phyloP scores from a whole-genome alignment of 2,888 invertebrate genomes.

The Platerodrilus igneus region DNA sequence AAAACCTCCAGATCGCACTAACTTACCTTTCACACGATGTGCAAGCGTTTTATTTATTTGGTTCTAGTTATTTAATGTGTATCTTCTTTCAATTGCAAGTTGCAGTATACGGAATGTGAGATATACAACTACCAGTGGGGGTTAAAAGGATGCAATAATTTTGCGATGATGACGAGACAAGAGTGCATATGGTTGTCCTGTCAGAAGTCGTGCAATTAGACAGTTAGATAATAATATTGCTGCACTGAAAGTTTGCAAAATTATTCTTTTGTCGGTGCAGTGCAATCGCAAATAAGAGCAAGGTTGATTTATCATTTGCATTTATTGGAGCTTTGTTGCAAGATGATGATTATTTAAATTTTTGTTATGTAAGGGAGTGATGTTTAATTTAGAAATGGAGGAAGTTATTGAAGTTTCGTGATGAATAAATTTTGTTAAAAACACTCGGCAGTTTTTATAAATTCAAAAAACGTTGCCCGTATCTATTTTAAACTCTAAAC shows the following conservation, averaged over 20 bases:
- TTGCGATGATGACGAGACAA: no score
- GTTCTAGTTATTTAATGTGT: conserved; percentile 38
- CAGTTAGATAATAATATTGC: conserved; percentile 18
- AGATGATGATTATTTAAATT: no score
- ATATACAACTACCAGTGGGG: conserved; percentile 17
- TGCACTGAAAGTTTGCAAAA: conserved; percentile 33
- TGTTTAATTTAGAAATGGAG: no score
- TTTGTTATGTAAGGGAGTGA: no score
- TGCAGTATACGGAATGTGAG: conserved; percentile 37
- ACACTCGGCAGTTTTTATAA: no score
- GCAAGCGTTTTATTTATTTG: conserved; percentile 42
- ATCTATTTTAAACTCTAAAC: no score
- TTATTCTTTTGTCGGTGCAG: conserved; percentile 24
- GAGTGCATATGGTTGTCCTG: conserved; percentile 31
- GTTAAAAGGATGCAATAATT: conserved; percentile 27
- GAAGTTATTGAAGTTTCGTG: no score
- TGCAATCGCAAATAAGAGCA: conserved; percentile 31
- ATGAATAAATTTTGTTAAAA: no score
- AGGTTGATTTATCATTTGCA: conserved; percentile 28
- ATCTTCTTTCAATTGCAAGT: conserved; percentile 39
- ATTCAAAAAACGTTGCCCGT: no score
- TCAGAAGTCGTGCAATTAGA: conserved; percentile 27
- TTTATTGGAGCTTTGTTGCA: no score
- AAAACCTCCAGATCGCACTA: conserved; percentile 28
- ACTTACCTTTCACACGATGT: conserved; percentile 36